These are phyloP conservation scores for Stegodyphus dumicola DNA, from an alignment of 1,140 invertebrate genomes.

Conservation along the genomic window DNA sequence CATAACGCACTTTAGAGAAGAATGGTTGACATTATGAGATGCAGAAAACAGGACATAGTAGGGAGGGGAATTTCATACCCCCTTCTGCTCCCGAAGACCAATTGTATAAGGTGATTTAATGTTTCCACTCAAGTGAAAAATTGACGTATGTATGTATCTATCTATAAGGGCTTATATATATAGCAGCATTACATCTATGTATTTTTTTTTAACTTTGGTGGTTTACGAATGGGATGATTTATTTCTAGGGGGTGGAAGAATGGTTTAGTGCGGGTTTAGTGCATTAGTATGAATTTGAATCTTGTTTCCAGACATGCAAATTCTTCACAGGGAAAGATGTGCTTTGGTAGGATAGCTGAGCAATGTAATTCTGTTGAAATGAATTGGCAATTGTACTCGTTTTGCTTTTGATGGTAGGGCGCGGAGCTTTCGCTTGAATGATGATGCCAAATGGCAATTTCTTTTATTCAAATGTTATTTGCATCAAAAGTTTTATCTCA, in stretches of 20 bases:
- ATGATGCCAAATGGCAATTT: too few species aligned
- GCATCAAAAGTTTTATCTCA: too few species aligned
- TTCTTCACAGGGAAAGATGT: slow-evolving; percentile 18
- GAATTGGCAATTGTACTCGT: not conserved
- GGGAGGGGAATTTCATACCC: not conserved
- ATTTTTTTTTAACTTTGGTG: not conserved
- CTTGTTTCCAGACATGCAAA: slow-evolving; percentile 27
- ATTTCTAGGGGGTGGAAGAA: not conserved
- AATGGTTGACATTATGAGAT: slow-evolving; percentile 55
- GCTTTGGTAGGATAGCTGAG: slow-evolving; percentile 3
- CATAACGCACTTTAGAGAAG: slow-evolving; percentile 40
- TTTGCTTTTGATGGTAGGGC: not conserved
- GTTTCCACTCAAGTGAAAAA: slow-evolving; percentile 40
- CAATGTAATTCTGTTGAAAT: not conserved
- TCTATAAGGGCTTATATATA: slow-evolving; percentile 16
- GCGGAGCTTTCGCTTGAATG: too few species aligned
- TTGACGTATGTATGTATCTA: slow-evolving; percentile 53
- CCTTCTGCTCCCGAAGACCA: not conserved
- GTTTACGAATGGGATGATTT: slow-evolving; percentile 5
- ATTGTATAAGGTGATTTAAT: slow-evolving; percentile 45
- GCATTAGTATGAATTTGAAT: slow-evolving; percentile 28
- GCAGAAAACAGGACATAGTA: slow-evolving; percentile 17
- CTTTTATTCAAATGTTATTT: too few species aligned
- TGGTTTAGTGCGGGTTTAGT: not conserved
- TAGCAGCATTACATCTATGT: slow-evolving; percentile 8